Evolutionary conservation across 2,113 vertebrate genomes (phyloP).

Genomic region (Dicerorhinus sumatrensis): DNA sequence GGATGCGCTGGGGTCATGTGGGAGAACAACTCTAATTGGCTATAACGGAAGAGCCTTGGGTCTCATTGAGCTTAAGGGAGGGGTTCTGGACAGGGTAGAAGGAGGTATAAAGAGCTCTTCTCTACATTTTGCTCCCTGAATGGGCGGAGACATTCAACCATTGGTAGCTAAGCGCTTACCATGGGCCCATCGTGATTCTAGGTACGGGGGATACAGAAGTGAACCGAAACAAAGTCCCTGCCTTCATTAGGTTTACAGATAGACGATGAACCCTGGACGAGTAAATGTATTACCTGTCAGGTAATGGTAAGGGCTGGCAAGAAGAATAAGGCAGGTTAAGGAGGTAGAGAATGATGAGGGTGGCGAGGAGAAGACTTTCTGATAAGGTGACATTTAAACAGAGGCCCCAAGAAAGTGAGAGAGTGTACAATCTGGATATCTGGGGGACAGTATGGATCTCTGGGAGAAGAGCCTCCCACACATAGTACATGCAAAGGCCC

Average conservation of each 20-base stretch:
- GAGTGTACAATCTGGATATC: not conserved
- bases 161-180: not conserved
- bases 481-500: not conserved
- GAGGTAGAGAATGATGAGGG: not conserved
- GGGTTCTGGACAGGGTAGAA: not conserved
- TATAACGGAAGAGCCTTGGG: not conserved
- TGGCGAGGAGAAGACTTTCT: not conserved
- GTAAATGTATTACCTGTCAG: no score
- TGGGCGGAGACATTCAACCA: not conserved
- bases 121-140: not conserved
- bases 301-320: no score
- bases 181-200: not conserved
- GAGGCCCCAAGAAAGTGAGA: not conserved
- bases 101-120: no score
- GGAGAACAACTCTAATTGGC: not conserved
- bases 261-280: not conserved
- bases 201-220: not conserved
- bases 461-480: not conserved
- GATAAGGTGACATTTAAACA: not conserved
- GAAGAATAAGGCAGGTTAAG: not conserved
- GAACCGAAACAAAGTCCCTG: not conserved
- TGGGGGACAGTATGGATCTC: not conserved
- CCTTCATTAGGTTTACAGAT: not conserved
- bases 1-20: fast-evolving
- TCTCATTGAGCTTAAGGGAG: not conserved